phyloP scores from a whole-genome alignment of 1,140 invertebrate species.

The Littorina saxatilis region DNA sequence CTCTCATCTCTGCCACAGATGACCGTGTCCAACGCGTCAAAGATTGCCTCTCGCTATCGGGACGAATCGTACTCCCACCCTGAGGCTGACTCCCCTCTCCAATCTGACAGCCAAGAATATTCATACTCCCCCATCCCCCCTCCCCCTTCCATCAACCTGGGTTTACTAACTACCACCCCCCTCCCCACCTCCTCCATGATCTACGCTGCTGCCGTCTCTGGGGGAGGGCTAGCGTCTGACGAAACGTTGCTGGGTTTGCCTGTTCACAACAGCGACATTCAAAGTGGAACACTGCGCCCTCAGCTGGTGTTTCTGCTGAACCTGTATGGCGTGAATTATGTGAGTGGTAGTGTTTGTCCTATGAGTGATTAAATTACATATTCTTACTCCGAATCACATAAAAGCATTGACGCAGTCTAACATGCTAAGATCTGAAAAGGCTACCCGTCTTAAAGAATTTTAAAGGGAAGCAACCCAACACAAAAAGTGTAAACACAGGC shows the following conservation, averaged over 20 bases:
- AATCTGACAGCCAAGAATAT: slow-evolving; percentile 50
- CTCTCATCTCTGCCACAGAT: slow-evolving; percentile 41
- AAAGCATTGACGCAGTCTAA: too few species aligned
- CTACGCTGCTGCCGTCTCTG: slow-evolving; percentile 67
- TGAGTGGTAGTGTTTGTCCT: slow-evolving; percentile 58
- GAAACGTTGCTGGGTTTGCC: slow-evolving; percentile 66
- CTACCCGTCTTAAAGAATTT: too few species aligned
- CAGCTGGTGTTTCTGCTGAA: slow-evolving; percentile 71
- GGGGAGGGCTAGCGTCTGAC: slow-evolving; percentile 69
- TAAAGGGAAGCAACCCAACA: too few species aligned
- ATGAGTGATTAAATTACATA: too few species aligned
- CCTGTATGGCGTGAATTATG: slow-evolving; percentile 72
- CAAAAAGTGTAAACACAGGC: too few species aligned
- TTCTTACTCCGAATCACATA: too few species aligned
- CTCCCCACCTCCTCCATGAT: slow-evolving; percentile 61
- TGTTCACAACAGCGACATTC: slow-evolving; percentile 66
- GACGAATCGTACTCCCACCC: slow-evolving; percentile 60
- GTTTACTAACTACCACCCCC: slow-evolving; percentile 60
- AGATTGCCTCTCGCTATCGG: slow-evolving; percentile 66
- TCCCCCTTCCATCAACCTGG: slow-evolving; percentile 64
- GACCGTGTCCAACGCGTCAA: slow-evolving; percentile 52
- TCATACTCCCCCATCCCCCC: slow-evolving; percentile 53
- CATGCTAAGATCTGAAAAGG: too few species aligned
- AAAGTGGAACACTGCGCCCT: slow-evolving; percentile 59
- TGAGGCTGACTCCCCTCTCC: slow-evolving; percentile 55